phyloP scores from a whole-genome alignment of 2,797 vertebrate genomes.

The Euthynnus affinis region DNA sequence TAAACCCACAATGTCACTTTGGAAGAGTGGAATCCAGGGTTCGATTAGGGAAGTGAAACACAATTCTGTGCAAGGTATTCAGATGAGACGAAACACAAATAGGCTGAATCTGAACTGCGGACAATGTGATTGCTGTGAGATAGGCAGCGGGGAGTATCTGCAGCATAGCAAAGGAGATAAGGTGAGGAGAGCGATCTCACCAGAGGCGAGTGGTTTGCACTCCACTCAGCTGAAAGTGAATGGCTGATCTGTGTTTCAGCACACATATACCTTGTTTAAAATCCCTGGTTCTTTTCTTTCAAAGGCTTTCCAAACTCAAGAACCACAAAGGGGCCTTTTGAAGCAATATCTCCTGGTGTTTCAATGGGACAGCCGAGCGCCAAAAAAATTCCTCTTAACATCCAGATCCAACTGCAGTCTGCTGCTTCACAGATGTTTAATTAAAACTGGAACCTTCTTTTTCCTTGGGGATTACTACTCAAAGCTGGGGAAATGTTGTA shows the following conservation, averaged over 20 bases:
- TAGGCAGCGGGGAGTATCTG: slow-evolving; percentile 41
- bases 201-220: slow-evolving; percentile 58
- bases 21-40: slow-evolving; percentile 24
- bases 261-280: slow-evolving; percentile 64
- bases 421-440: slow-evolving; percentile 76
- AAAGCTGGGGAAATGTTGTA: slow-evolving; percentile 32
- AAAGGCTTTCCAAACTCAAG: slow-evolving; percentile 70
- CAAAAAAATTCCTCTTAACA: slow-evolving; percentile 62
- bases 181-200: slow-evolving; percentile 56
- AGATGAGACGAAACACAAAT: slow-evolving; percentile 55
- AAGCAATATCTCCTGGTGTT: slow-evolving; percentile 73
- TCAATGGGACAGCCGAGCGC: slow-evolving; percentile 62
- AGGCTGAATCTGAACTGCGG: slow-evolving; percentile 44
- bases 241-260: slow-evolving; percentile 69
- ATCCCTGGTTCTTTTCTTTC: slow-evolving; percentile 60
- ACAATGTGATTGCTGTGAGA: slow-evolving; percentile 60
- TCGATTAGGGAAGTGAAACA: slow-evolving; percentile 30
- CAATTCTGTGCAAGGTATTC: slow-evolving; percentile 39
- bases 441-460: slow-evolving; percentile 68
- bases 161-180: slow-evolving; percentile 56
- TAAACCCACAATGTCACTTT: slow-evolving; percentile 12
- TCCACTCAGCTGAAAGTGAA: slow-evolving; percentile 72
- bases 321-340: slow-evolving; percentile 73
- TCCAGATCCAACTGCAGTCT: slow-evolving; percentile 58
- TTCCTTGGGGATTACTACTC: slow-evolving; percentile 38